Conservation (phyloP, 2,888 invertebrate genomes). For the Nasonia oneida region DNA sequence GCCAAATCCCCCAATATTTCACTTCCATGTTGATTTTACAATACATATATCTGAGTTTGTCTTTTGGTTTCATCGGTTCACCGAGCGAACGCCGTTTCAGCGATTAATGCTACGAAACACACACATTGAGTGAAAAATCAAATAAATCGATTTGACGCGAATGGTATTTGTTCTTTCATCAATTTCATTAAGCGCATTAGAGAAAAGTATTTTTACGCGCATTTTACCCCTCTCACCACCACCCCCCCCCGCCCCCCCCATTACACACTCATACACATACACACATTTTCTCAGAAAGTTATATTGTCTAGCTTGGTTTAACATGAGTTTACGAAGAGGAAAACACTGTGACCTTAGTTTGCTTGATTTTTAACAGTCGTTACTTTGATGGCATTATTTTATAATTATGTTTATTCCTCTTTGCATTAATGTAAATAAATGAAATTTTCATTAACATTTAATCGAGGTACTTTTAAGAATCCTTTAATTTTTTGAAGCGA, state of each 20-base stretch:
- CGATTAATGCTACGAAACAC: slow-evolving; percentile 31
- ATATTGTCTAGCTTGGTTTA: slow-evolving; percentile 19
- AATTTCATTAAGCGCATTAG: slow-evolving; percentile 18
- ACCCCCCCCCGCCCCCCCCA: too few relatives aligned
- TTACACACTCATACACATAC: too few relatives aligned
- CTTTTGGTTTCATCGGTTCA: slow-evolving; percentile 37
- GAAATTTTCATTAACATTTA: slow-evolving; percentile 36
- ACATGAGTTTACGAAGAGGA: slow-evolving; percentile 25
- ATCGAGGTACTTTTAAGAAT: slow-evolving; percentile 46
- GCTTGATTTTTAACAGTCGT: slow-evolving; percentile 22
- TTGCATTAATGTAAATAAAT: slow-evolving; percentile 53
- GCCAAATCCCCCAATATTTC: slow-evolving; percentile 64
- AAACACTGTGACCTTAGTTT: slow-evolving; percentile 14
- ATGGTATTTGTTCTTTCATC: slow-evolving; percentile 41
- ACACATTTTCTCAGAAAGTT: neutral
- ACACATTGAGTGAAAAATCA: slow-evolving; percentile 60
- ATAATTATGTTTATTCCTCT: slow-evolving; percentile 42
- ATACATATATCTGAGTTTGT: slow-evolving; percentile 38
- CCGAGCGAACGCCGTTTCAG: slow-evolving; percentile 47
- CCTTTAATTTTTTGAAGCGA: slow-evolving; percentile 50
- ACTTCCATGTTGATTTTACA: slow-evolving; percentile 70
- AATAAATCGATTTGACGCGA: slow-evolving; percentile 56
- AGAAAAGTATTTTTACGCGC: slow-evolving; percentile 21
- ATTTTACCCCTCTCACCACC: too few relatives aligned
- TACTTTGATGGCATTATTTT: slow-evolving; percentile 47